Evolutionary conservation across 2,888 invertebrate genomes (phyloP), one percentile per base, ranked within the genome.

Genomic region (Cerastis leucographa): DNA sequence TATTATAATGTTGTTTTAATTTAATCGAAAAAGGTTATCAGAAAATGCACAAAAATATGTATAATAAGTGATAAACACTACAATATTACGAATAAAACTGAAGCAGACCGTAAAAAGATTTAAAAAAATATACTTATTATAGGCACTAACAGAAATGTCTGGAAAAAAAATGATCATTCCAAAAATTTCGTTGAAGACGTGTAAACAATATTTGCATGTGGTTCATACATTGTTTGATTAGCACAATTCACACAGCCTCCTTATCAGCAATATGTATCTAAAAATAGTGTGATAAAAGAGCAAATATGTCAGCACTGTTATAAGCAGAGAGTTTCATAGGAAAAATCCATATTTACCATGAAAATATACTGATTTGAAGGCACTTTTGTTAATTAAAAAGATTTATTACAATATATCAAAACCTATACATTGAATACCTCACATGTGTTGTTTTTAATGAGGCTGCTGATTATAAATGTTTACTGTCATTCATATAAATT

Each of bases 211-310:
- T 78, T 83, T 64, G 25, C 54, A 56, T 74, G 61, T 56, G 59
- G 59, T 61, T 76, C 11, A 61, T 35, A 71, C n/a, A 71, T 29
- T 61, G 67, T 82, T 79, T 75, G 62, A 74, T 74, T 80, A 76
- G 70, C 72, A 71, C 44, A 76, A 70, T 71, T 85, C 71, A 81
- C 71, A 72, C 76, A 78, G 62, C 69, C 59, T 69, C 70, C 56
- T 73, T 86, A 87, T 78, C 87, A 76, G 59, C 67, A 49, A 54
- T 65, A 40, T 46, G 46, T 65, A 62, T 77, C 87, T 88, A 84
- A 87, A 85, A 87, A 85, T 85, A 87, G 74, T 78, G 54, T 73
- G 78, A 74, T 83, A 85, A 69, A 35, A 76, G 76, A 70, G 46
- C 66, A 75, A 80, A 85, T 71, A 83, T 83, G 71, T 76, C 49